Conservation (phyloP, 2,113 vertebrate genomes). For the Actenoides lindsayi region DNA sequence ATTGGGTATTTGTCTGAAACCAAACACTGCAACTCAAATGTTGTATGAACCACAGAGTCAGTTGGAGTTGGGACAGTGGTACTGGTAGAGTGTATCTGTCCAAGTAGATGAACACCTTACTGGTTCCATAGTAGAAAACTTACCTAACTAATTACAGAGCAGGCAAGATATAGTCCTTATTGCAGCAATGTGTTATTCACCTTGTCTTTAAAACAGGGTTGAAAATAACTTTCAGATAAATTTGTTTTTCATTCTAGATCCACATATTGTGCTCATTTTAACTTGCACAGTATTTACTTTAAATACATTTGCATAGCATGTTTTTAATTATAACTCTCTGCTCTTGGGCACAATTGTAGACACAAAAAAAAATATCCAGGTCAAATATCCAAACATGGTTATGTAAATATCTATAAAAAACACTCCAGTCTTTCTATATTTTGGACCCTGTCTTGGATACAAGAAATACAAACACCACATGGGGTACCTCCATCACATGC, state of each 20-base stretch:
- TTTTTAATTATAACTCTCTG: neutral
- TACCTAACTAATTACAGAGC: neutral
- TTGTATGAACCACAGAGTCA: fast-evolving
- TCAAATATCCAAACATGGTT: neutral
- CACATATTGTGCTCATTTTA: neutral
- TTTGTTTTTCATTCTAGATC: neutral
- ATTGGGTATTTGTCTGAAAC: neutral
- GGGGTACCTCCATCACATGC: neutral
- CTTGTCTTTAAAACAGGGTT: neutral
- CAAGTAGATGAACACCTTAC: neutral
- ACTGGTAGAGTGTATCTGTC: neutral
- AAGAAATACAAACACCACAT: neutral
- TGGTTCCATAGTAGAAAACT: neutral
- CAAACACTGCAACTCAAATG: neutral
- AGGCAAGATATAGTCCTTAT: neutral
- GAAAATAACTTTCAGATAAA: neutral
- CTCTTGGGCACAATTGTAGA: neutral
- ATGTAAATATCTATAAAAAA: neutral
- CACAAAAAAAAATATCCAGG: neutral
- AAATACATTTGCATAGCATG: neutral
- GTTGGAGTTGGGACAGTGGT: neutral
- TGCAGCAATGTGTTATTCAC: neutral
- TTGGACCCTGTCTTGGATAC: neutral
- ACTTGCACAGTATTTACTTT: neutral
- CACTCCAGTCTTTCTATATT: neutral